Base-by-base conservation (phyloP, 2,888 invertebrate genomes). In the Malthinus flaveolus region DNA sequence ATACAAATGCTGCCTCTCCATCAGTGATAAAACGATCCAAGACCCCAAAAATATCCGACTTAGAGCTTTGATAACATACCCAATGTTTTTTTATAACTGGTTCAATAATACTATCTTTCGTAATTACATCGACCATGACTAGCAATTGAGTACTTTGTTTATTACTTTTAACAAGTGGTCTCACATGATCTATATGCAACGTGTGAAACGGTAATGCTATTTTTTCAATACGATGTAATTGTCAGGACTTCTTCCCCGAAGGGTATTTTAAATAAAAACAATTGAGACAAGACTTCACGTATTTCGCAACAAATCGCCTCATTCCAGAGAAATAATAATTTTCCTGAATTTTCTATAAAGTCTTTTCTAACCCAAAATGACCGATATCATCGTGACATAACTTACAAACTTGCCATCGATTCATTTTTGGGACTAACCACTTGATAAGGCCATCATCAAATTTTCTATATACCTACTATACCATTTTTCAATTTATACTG, bases 61-160 rank as follows among this genome's bases (percentile, higher is more conserved):
- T 12, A 46, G 10, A 1, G 12, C n/a, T 6, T 33, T 32, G 11
- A 46, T 46, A 1, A 46, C 46, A 6, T 4, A 10, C 11, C 13
- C 11, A 1, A n/a, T 10, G 3, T 32, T 46, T 4, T 32, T 46
- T 32, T 8, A 3, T 50, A 1, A 66, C 65, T 0, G 66, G 49
- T 47, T 68, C 64, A 3, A 69, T 8, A 7, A 69, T 46, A 1
- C 56, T 54, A 32, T 58, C 68, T 35, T 71, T 69, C 1, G 68
- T 71, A 35, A 51, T 44, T 10, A n/a, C 39, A 23, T 54, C 54
- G 9, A 48, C 39, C 8, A 32, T 37, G 6, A 48, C 47, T 8
- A 54, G 11, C 11, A 54, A 10, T 15, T 34, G 11, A 36, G 11
- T 34, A 36, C 31, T 46, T 46, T 23, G 9, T 11, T 15, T 31